Percentiles rank a stretch among this genome's conserved stretches.
Conservation (phyloP, 2,797 vertebrate species). For the Pipistrellus kuhlii region DNA sequence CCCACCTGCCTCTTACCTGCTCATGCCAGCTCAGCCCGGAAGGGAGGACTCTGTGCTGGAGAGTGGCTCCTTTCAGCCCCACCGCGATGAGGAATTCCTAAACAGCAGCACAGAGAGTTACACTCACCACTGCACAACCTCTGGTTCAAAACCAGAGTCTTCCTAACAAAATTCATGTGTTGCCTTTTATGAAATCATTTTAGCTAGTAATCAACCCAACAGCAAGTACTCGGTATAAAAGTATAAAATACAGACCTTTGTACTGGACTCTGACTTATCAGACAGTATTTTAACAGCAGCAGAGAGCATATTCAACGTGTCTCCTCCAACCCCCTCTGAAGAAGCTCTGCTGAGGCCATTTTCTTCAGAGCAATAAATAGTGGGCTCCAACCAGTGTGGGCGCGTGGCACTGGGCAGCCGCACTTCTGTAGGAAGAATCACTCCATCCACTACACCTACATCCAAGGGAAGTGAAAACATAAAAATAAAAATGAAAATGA, state of each 20-base stretch:
- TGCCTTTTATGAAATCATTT: background rate
- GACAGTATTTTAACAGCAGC: slow-evolving; percentile 96
- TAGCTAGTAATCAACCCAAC: background rate
- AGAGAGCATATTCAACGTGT: slow-evolving; percentile 95
- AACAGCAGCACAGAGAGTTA: slow-evolving; percentile 34
- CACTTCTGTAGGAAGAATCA: slow-evolving; percentile 88
- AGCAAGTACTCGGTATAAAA: background rate
- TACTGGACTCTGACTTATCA: slow-evolving; percentile 94
- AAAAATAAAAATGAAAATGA: background rate
- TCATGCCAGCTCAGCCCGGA: slow-evolving; percentile 96
- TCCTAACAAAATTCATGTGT: background rate
- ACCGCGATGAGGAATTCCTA: slow-evolving; percentile 97
- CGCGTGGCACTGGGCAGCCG: slow-evolving; percentile 92
- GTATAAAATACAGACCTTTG: slow-evolving; percentile 91
- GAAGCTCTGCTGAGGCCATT: slow-evolving; percentile 89
- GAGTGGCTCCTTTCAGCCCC: slow-evolving; percentile 95
- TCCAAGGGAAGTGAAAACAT: slow-evolving; percentile 34
- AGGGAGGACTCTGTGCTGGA: slow-evolving; percentile 95
- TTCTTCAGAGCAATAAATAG: slow-evolving; percentile 94
- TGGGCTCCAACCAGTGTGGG: slow-evolving; percentile 97
- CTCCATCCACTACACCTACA: slow-evolving; percentile 93
- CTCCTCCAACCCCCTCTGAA: slow-evolving; percentile 92
- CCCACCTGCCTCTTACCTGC: slow-evolving; percentile 89
- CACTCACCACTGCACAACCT: background rate
- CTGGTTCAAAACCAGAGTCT: background rate